These are phyloP conservation scores for Peromyscus polionotus DNA, from an alignment of 2,113 vertebrate species.

Conservation along the genomic window DNA sequence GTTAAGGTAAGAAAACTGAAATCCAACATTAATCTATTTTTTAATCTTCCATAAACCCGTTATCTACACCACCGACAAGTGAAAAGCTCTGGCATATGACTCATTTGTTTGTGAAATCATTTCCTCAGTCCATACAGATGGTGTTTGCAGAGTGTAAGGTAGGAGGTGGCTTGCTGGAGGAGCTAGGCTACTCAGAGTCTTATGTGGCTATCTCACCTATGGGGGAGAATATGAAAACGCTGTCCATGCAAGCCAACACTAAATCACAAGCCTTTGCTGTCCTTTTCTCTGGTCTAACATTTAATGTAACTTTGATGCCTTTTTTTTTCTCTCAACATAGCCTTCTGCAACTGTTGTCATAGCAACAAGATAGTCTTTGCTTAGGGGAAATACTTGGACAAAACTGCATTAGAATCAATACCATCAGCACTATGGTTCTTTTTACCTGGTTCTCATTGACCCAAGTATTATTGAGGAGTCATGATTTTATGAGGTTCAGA, in stretches of 20 bases:
- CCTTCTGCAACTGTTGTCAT: slow-evolving; percentile 79
- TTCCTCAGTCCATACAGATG: slow-evolving; percentile 79
- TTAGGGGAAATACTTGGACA: slow-evolving; percentile 62
- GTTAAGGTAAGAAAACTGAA: slow-evolving; percentile 61
- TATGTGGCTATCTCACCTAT: slow-evolving; percentile 36
- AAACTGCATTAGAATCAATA: slow-evolving; percentile 54
- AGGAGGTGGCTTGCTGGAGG: not conserved
- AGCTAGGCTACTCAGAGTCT: not conserved
- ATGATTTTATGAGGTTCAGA: not conserved
- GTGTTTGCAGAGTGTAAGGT: slow-evolving; percentile 62
- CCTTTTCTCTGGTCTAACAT: slow-evolving; percentile 78
- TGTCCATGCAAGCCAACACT: slow-evolving; percentile 27
- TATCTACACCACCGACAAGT: slow-evolving; percentile 70
- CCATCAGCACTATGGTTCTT: not conserved
- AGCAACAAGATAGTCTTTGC: slow-evolving; percentile 73
- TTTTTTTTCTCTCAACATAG: slow-evolving; percentile 47
- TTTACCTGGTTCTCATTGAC: slow-evolving; percentile 17
- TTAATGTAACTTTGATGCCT: slow-evolving; percentile 61
- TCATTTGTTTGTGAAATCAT: slow-evolving; percentile 77
- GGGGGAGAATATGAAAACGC: slow-evolving; percentile 21
- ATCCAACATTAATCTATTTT: slow-evolving; percentile 64
- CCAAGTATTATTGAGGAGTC: not conserved
- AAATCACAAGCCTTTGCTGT: slow-evolving; percentile 67
- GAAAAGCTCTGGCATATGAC: slow-evolving; percentile 80
- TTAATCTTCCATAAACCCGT: slow-evolving; percentile 59